Percentiles rank a stretch among this genome's conserved stretches.
Conservation (phyloP, 2,888 invertebrate genomes). For the Drosophila neotestacea region DNA sequence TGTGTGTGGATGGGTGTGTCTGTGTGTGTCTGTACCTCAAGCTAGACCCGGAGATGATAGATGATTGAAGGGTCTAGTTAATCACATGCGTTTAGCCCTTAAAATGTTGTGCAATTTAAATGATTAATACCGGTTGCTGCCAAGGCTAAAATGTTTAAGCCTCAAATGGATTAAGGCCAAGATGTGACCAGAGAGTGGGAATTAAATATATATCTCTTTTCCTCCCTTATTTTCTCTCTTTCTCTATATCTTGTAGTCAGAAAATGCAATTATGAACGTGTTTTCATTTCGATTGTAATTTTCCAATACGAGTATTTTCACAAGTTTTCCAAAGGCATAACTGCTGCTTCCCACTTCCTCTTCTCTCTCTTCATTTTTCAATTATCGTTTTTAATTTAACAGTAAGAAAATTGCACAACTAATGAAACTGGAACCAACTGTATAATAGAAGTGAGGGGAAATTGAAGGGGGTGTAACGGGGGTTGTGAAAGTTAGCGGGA, state of each 20-base stretch:
- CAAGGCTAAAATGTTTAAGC: conserved; percentile 21
- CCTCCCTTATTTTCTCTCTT: conserved; percentile 2
- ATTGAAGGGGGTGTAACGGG: not conserved
- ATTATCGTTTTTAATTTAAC: conserved; percentile 81
- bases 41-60: conserved; percentile 39
- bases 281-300: conserved; percentile 67
- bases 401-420: conserved; percentile 78
- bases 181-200: not conserved
- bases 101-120: conserved; percentile 73
- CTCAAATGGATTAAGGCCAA: conserved; percentile 15
- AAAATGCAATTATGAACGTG: conserved; percentile 70
- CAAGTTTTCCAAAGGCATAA: conserved; percentile 36
- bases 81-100: conserved; percentile 55
- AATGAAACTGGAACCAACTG: conserved; percentile 68
- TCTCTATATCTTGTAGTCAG: conserved; percentile 20
- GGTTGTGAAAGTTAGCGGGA: not conserved
- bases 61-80: conserved; percentile 65
- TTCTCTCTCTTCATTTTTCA: conserved; percentile 64
- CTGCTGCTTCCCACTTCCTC: not conserved
- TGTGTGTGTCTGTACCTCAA: not conserved
- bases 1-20: conserved; percentile 1
- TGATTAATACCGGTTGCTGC: conserved; percentile 66
- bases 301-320: conserved; percentile 68
- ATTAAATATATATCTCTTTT: not conserved
- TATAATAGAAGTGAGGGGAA: not conserved